phyloP scores from a whole-genome alignment of 2,888 invertebrate genomes.

The Epirrhoe alternata region DNA sequence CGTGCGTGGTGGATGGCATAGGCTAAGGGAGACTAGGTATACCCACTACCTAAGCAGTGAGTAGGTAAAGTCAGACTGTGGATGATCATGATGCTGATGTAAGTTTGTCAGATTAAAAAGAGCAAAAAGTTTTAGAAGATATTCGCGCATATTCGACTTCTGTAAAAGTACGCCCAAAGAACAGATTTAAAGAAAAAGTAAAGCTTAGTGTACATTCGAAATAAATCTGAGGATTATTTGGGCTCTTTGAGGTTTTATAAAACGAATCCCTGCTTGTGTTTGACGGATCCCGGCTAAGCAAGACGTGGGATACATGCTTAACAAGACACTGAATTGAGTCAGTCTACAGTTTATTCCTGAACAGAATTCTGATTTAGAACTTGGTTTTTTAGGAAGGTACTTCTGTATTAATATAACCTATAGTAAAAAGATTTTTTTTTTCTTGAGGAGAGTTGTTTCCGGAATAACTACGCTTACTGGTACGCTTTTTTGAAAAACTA shows the following conservation, averaged over 20 bases:
- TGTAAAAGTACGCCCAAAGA: not conserved
- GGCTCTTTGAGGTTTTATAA: conserved; percentile 32
- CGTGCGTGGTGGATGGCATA: no score
- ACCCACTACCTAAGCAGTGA: no score
- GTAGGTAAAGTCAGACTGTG: not conserved
- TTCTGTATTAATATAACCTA: not conserved
- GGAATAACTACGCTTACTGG: no score
- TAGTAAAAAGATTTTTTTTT: no score
- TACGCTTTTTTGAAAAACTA: no score
- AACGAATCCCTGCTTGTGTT: conserved; percentile 35
- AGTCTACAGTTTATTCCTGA: conserved; percentile 6
- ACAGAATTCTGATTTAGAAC: not conserved
- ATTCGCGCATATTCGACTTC: not conserved
- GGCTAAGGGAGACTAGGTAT: no score
- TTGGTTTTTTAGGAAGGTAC: not conserved
- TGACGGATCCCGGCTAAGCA: conserved; percentile 12
- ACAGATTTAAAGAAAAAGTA: not conserved
- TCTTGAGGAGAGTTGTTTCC: no score
- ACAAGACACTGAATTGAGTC: conserved; percentile 11
- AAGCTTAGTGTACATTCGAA: conserved; percentile 5
- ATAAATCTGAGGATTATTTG: conserved; percentile 25
- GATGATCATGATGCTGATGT: no score
- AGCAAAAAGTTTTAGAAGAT: no score
- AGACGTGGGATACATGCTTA: conserved; percentile 34
- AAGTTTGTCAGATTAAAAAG: no score